phyloP scores from a whole-genome alignment of 2,888 invertebrate genomes.

The Hemaris fuciformis region DNA sequence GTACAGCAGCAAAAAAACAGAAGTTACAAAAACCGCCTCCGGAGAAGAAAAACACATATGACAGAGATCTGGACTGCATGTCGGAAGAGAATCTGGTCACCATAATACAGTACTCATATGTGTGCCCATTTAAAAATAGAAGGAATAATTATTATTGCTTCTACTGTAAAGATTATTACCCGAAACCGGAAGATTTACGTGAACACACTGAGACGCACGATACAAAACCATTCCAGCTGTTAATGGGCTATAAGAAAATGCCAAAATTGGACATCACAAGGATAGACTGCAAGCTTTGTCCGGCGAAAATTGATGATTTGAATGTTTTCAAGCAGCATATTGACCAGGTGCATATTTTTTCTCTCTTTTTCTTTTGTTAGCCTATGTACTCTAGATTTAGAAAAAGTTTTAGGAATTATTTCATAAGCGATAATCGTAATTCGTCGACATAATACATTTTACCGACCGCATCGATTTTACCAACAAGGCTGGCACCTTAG shows the following conservation, averaged over 20 bases:
- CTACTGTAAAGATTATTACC: slow-evolving; percentile 72
- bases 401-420: too few species aligned
- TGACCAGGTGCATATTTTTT: slow-evolving; percentile 37
- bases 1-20: slow-evolving; percentile 37
- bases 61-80: slow-evolving; percentile 71
- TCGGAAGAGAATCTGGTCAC: slow-evolving; percentile 70
- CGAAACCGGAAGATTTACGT: slow-evolving; percentile 67
- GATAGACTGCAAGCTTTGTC: slow-evolving; percentile 66
- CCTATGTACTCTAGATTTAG: too few species aligned
- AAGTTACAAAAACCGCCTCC: slow-evolving; percentile 45
- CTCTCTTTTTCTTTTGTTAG: too few species aligned
- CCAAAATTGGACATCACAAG: slow-evolving; percentile 70
- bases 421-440: too few species aligned
- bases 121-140: slow-evolving; percentile 70
- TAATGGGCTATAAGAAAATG: slow-evolving; percentile 74
- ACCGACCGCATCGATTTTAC: too few species aligned
- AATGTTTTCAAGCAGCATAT: slow-evolving; percentile 64
- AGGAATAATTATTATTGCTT: slow-evolving; percentile 74
- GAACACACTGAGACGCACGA: slow-evolving; percentile 69
- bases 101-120: slow-evolving; percentile 69
- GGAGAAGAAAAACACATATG: slow-evolving; percentile 64
- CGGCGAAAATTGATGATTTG: slow-evolving; percentile 60
- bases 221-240: slow-evolving; percentile 66
- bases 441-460: too few species aligned
- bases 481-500: too few species aligned